phyloP scores from a whole-genome alignment of 2,888 invertebrate genomes.

The Argyresthia goedartella region DNA sequence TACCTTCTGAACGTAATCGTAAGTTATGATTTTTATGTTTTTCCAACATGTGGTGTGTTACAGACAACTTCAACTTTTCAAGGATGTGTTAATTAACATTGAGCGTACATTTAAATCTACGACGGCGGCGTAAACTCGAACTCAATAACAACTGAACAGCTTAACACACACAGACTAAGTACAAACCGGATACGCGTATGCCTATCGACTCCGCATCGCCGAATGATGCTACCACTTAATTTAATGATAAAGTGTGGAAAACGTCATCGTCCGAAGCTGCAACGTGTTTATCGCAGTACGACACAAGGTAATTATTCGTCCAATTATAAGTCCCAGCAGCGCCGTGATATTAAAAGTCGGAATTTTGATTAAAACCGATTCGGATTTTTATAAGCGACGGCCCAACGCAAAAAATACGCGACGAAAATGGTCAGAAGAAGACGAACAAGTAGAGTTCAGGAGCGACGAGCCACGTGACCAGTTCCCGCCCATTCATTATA shows the following conservation, averaged over 20 bases:
- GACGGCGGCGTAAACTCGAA: neutral
- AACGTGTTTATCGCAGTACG: conserved; percentile 38
- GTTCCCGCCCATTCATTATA: conserved; percentile 58
- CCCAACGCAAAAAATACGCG: conserved; percentile 39
- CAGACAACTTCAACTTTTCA: too few species aligned
- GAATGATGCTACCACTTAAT: conserved; percentile 18
- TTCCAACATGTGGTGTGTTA: too few species aligned
- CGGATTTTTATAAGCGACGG: conserved; percentile 51
- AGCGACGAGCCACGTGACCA: conserved; percentile 51
- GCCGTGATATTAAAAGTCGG: conserved; percentile 51
- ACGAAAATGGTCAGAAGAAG: conserved; percentile 54
- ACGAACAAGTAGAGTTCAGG: conserved; percentile 25
- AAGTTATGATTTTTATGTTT: too few species aligned
- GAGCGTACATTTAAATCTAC: too few species aligned
- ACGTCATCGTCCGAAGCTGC: conserved; percentile 19
- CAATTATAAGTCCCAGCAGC: conserved; percentile 49
- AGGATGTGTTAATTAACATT: too few species aligned
- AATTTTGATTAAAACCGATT: conserved; percentile 62
- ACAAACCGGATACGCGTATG: conserved; percentile 1
- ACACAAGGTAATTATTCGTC: conserved; percentile 48
- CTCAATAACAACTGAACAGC: neutral
- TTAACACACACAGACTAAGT: conserved; percentile 6
- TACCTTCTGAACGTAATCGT: too few species aligned
- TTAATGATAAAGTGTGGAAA: conserved; percentile 30
- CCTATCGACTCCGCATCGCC: conserved; percentile 4